Evolutionary conservation across 2,888 invertebrate species (phyloP).

Genomic region (Ethmia dodecea): DNA sequence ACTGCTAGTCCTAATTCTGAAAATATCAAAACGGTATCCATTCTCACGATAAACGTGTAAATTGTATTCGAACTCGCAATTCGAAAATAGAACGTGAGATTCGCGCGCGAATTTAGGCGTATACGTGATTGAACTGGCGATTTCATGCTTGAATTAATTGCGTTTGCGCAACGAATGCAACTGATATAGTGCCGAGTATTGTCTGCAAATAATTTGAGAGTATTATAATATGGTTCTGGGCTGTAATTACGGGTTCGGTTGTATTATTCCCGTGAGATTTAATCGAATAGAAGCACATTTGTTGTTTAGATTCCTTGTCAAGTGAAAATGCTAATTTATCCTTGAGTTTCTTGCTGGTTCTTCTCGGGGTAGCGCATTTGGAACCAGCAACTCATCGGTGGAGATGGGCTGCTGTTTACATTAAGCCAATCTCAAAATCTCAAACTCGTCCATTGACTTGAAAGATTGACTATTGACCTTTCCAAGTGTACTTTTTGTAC

Average conservation of each 20-base stretch:
- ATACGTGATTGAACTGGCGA: slow-evolving; percentile 51
- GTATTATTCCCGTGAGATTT: slow-evolving; percentile 3
- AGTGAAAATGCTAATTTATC: too few species aligned
- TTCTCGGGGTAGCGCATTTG: too few species aligned
- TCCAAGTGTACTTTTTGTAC: background rate
- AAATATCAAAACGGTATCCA: background rate
- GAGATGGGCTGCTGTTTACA: too few species aligned
- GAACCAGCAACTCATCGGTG: too few species aligned
- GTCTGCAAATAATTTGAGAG: slow-evolving; percentile 38
- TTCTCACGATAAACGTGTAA: background rate
- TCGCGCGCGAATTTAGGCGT: slow-evolving; percentile 37
- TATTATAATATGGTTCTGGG: slow-evolving; percentile 40
- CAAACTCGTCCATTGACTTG: too few species aligned
- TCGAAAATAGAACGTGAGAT: slow-evolving; percentile 48
- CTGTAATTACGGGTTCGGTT: background rate
- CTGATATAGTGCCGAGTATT: slow-evolving; percentile 21
- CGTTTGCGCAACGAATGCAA: slow-evolving; percentile 28
- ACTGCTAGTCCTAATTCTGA: background rate
- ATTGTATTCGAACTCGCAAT: slow-evolving; percentile 17
- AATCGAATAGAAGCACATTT: background rate
- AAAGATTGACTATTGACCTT: too few species aligned
- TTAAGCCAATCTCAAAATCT: too few species aligned
- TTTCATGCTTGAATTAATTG: slow-evolving; percentile 41
- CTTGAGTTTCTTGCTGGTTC: too few species aligned
- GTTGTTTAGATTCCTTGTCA: too few species aligned